Evolutionary conservation across 2,797 vertebrate species (phyloP).

Genomic region (Pachyuromys duprasi): DNA sequence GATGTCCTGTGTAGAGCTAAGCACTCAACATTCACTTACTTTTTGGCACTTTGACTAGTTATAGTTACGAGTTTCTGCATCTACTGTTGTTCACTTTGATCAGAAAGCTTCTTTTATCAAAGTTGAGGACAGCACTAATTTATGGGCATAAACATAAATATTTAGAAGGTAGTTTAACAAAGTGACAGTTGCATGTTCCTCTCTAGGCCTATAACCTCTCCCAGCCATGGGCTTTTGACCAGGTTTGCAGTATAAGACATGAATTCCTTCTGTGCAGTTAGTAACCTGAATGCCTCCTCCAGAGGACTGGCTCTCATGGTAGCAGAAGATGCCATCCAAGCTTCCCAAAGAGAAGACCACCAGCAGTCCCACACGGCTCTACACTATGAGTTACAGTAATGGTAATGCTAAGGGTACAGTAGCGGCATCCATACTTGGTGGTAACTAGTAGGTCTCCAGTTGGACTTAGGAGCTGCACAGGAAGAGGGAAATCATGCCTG

Average conservation of each 20-base stretch:
- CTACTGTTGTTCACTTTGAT: too few species aligned
- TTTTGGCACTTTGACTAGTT: too few species aligned
- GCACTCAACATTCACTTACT: too few species aligned
- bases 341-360: not conserved
- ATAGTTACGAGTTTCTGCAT: too few species aligned
- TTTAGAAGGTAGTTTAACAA: not conserved
- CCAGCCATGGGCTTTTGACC: not conserved
- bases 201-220: not conserved
- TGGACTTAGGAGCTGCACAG: not conserved
- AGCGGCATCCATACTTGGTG: not conserved
- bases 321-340: not conserved
- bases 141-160: not conserved
- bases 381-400: not conserved
- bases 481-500: not conserved
- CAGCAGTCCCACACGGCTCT: not conserved
- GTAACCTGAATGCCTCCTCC: too few species aligned
- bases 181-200: not conserved
- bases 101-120: not conserved
- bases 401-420: not conserved
- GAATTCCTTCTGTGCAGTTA: not conserved
- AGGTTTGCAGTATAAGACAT: not conserved
- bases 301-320: not conserved
- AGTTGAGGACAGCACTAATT: not conserved
- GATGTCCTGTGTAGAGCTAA: not conserved
- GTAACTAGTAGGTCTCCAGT: not conserved